Conservation (phyloP, 2,888 invertebrate species). For the Zaprionus obscuricornis region DNA sequence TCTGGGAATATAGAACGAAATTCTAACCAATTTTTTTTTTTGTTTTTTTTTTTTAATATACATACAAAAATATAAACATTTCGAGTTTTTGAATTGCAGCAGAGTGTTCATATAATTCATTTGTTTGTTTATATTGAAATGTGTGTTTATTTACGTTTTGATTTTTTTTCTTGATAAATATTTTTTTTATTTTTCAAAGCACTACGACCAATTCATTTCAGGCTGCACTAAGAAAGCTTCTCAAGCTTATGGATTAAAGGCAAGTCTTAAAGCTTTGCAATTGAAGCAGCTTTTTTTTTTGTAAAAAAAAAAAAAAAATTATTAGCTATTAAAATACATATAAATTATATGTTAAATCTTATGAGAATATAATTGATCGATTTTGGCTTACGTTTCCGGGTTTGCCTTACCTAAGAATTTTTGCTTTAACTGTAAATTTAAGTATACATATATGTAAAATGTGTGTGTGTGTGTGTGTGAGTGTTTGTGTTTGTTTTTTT, state of each 20-base stretch:
- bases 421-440: constrained; percentile 57
- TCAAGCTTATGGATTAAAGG: constrained; percentile 58
- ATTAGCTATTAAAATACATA: constrained; percentile 27
- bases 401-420: constrained; percentile 59
- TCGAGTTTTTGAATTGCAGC: constrained; percentile 64
- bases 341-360: background rate
- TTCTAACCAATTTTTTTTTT: constrained; percentile 67
- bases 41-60: constrained; percentile 37
- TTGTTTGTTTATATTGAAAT: constrained; percentile 32
- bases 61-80: constrained; percentile 61
- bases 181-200: constrained; percentile 44
- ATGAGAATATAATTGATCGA: constrained; percentile 25
- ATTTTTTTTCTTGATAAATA: constrained; percentile 24
- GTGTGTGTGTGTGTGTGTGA: constrained; percentile 10
- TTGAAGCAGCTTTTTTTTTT: constrained; percentile 51
- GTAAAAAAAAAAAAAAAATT: constrained; percentile 19
- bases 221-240: constrained; percentile 62
- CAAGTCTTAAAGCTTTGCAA: constrained; percentile 68
- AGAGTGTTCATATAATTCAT: constrained; percentile 40
- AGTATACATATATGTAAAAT: constrained; percentile 38
- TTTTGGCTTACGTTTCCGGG: constrained; percentile 45
- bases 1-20: constrained; percentile 82
- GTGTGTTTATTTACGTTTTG: constrained; percentile 23
- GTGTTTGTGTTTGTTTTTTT: constrained; percentile 4
- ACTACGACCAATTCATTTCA: constrained; percentile 64